Conservation (phyloP, 2,797 vertebrate genomes). For the Epinephelus awoara region DNA sequence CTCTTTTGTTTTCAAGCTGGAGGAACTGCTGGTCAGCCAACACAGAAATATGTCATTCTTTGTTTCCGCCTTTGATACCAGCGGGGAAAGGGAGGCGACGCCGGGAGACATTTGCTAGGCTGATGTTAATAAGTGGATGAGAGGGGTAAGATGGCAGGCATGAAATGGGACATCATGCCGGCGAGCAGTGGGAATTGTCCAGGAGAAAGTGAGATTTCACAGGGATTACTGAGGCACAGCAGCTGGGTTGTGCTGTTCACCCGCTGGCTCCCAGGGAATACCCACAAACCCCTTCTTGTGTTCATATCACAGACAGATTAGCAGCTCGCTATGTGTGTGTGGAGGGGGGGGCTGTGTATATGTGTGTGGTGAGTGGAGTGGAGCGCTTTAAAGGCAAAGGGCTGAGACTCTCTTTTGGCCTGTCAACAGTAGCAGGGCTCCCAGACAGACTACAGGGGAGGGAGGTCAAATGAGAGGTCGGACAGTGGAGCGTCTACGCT, state of each 20-base stretch:
- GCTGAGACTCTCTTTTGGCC: constrained; percentile 61
- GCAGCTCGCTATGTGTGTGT: constrained; percentile 64
- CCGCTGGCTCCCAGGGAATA: constrained; percentile 68
- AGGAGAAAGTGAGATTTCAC: constrained; percentile 87
- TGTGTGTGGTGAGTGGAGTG: constrained; percentile 31
- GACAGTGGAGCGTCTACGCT: constrained; percentile 29
- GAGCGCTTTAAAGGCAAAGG: constrained; percentile 53
- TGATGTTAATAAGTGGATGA: constrained; percentile 75
- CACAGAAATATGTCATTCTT: constrained; percentile 66
- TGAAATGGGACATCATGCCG: constrained; percentile 84
- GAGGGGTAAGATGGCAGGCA: constrained; percentile 80
- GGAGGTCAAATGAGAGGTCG: constrained; percentile 60
- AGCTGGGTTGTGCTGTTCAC: constrained; percentile 80
- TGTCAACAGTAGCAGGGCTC: constrained; percentile 70
- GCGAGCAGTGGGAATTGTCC: constrained; percentile 80
- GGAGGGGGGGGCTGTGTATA: neutral
- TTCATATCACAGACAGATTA: constrained; percentile 85
- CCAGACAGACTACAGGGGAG: constrained; percentile 51
- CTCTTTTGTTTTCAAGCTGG: constrained; percentile 76
- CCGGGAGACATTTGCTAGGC: constrained; percentile 60
- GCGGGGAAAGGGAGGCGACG: constrained; percentile 45
- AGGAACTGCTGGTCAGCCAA: constrained; percentile 65
- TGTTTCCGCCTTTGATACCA: constrained; percentile 62
- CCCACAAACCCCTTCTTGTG: constrained; percentile 72
- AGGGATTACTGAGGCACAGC: constrained; percentile 86